A percentile compares a stretch with the other conserved stretches of the same genome.
Evolutionary conservation across 2,797 vertebrate genomes (phyloP).

Genomic region (Takifugu rubripes): DNA sequence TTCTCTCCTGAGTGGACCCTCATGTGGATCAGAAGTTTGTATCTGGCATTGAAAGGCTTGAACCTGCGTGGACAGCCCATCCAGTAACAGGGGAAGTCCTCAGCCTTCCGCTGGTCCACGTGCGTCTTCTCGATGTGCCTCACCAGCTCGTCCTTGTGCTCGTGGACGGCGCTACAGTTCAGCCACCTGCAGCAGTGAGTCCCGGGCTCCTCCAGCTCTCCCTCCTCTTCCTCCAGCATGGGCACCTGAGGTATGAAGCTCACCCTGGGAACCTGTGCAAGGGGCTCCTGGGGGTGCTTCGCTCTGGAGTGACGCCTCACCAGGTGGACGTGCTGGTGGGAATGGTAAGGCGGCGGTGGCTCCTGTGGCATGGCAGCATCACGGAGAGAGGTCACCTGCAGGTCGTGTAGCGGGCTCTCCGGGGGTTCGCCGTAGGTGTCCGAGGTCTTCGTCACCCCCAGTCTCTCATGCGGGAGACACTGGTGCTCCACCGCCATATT

Average conservation of each 20-base stretch:
- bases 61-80: slow-evolving; percentile 86
- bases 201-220: slow-evolving; percentile 77
- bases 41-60: slow-evolving; percentile 95
- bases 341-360: slow-evolving; percentile 89
- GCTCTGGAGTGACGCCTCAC: slow-evolving; percentile 47
- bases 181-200: slow-evolving; percentile 86
- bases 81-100: slow-evolving; percentile 97
- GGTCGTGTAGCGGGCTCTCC: slow-evolving; percentile 61
- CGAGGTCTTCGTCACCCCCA: slow-evolving; percentile 42
- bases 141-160: slow-evolving; percentile 92
- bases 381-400: slow-evolving; percentile 48
- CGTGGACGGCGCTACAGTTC: slow-evolving; percentile 83
- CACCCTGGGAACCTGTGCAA: slow-evolving; percentile 36
- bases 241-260: slow-evolving; percentile 62
- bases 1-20: slow-evolving; percentile 98
- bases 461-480: slow-evolving; percentile 54
- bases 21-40: slow-evolving; percentile 99
- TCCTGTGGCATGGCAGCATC: slow-evolving; percentile 70
- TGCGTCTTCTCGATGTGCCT: slow-evolving; percentile 93
- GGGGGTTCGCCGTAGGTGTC: slow-evolving; percentile 63
- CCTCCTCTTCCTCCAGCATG: slow-evolving; percentile 82
- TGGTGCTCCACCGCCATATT: slow-evolving; percentile 89
- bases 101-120: slow-evolving; percentile 92
- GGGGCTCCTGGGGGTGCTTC: slow-evolving; percentile 36
- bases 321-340: slow-evolving; percentile 77